Evolutionary conservation across 2,888 invertebrate species (phyloP), one percentile per base, ranked within the genome.

Genomic region (Stramonita haemastoma): DNA sequence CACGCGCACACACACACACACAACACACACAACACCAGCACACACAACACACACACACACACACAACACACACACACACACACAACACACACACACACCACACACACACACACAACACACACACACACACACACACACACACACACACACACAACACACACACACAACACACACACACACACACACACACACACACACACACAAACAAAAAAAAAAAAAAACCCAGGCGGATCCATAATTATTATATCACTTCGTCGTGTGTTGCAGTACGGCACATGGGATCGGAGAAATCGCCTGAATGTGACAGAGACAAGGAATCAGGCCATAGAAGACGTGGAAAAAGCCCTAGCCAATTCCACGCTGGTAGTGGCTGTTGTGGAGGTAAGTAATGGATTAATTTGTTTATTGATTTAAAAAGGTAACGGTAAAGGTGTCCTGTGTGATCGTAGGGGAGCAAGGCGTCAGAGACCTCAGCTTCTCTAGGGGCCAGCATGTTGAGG

Each of bases 291-390:
- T 29, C 89, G 90, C 1, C 89, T 91, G n/a, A 91, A 91, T 86
- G 86, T 91, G 17, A 90, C 91, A 19, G 86, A 88, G 73, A 86
- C 86, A 6, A 32, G 32, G 34, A 60, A 70, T 17, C 73, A 89
- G 32, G 36, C 79, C 19, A 70, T 81, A 88, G 89, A 92, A 13
- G 92, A 93, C 73, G 91, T 92, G 0, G 90, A 91, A 15, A 90
- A 91, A 13, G 89, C 92, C 8, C 87, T 95, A 32, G 89, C 91
- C 13, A 95, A 95, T 91, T 94, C 92, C 89, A 94, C 94, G 19
- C 91, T 96, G 73, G 93, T 95, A n/a, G 96, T 96, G 0, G 95
- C 96, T 0, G 96, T 96, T 17, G 94, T 95, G 70, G 93, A 95
- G 93, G 95, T 95, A 92, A 91, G 94, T 92, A n/a, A n/a, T n/a